Evolutionary conservation across 2,888 invertebrate species (phyloP), one percentile per base, ranked within the genome.

Genomic region (Rhogogaster chlorosoma): DNA sequence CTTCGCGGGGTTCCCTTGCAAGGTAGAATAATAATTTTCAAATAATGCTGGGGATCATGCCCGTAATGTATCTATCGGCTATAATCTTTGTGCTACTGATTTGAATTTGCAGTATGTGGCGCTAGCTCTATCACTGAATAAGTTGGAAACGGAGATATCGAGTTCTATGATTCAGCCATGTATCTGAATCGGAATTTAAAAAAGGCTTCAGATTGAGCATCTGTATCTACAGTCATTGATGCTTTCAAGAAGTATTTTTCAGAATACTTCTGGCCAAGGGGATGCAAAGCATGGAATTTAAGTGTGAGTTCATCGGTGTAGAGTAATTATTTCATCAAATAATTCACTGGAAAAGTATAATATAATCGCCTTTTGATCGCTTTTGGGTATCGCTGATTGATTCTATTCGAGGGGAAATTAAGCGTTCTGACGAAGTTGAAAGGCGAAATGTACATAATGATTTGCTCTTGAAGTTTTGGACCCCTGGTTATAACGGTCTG

Each of bases 361-460:
- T 67, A 32, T 67, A 32, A 67, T 67, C 32, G 32, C 18, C 32
- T 26, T 32, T 67, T 67, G 15, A 67, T 67, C 32, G 32, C 67
- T 67, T 32, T 3, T 12, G 26, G 18, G 18, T 15, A 67, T 67
- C 29, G 12, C 29, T 29, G 0, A 67, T 12, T 4, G 32, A 10
- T 67, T 29, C 29, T 15, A 12, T 67, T 3, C 15, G 18, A 18
- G 10, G 6, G 18, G 32, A 67, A 67, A 67, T 67, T 67, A 6
- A 32, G 29, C 67, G 32, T 18, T 32, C 67, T 1, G 67, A 67
- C 67, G 18, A 32, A 67, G 29, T 67, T 32, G 7, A 67, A 67
- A 67, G 67, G 29, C 67, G 32, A 67, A 67, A 67, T 67, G 32
- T 32, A 67, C 32, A 12, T 67, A 67, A 32, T 67, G 67, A 67